Conservation (phyloP, 2,888 invertebrate genomes). For the Cancer borealis region DNA sequence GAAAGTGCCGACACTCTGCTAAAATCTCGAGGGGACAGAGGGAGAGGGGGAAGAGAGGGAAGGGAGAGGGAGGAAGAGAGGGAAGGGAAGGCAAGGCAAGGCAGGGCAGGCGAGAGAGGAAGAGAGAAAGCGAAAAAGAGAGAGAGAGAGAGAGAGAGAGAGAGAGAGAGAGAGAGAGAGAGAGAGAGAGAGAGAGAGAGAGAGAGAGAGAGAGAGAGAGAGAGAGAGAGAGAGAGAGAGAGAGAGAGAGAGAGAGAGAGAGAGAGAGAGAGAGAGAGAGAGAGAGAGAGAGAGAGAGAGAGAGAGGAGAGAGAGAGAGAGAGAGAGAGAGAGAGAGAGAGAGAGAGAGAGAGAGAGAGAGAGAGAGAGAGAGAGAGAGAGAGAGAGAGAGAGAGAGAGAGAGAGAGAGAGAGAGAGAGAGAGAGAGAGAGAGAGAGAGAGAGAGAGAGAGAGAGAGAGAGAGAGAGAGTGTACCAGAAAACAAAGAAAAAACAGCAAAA, state of each 20-base stretch:
- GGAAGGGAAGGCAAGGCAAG: neutral
- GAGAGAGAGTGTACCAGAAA: neutral
- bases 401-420: slow-evolving; percentile 10
- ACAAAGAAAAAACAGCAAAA: neutral
- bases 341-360: neutral
- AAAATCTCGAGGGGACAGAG: neutral
- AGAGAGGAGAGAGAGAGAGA: slow-evolving; percentile 38
- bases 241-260: neutral
- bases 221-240: neutral
- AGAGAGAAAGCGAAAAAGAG: neutral
- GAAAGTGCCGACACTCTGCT: slow-evolving; percentile 18
- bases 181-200: neutral
- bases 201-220: slow-evolving; percentile 26
- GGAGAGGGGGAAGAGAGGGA: neutral
- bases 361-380: neutral
- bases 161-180: slow-evolving; percentile 15
- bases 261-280: neutral
- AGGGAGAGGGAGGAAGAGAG: neutral
- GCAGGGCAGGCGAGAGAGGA: neutral
- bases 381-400: slow-evolving; percentile 37
- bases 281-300: neutral
- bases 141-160: slow-evolving; percentile 51
- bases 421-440: slow-evolving; percentile 15
- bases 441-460: neutral
- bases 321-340: slow-evolving; percentile 28